These are phyloP conservation scores for Harpalus rubripes DNA, from an alignment of 2,888 invertebrate species.

Conservation along the genomic window DNA sequence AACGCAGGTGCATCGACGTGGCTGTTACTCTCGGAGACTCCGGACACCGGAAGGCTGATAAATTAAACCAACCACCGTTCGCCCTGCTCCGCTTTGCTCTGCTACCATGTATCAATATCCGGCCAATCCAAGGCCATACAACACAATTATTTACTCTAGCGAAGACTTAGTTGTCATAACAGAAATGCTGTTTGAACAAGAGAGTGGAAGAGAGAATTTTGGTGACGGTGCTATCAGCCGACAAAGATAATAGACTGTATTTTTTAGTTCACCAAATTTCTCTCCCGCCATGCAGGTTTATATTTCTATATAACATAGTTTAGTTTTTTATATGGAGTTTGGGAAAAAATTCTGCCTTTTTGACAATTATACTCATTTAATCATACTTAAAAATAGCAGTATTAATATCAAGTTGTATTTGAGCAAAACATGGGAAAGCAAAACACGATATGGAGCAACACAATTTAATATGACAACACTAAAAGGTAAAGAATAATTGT, in stretches of 20 bases:
- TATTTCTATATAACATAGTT: too few relatives aligned
- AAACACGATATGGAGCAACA: too few relatives aligned
- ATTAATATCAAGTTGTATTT: too few relatives aligned
- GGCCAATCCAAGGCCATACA: conserved; percentile 2
- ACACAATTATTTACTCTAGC: neutral
- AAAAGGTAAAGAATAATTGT: too few relatives aligned
- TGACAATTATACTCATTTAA: too few relatives aligned
- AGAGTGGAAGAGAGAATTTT: conserved; percentile 70
- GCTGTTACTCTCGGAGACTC: conserved; percentile 71
- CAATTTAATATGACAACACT: too few relatives aligned
- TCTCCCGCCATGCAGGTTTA: too few relatives aligned
- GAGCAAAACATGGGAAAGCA: too few relatives aligned
- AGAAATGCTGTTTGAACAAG: neutral
- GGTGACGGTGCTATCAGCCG: conserved; percentile 68
- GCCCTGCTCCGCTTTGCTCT: neutral
- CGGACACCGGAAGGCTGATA: conserved; percentile 49
- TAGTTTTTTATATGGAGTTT: too few relatives aligned
- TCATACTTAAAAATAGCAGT: too few relatives aligned
- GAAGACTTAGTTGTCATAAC: conserved; percentile 71
- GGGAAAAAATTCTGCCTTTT: too few relatives aligned
- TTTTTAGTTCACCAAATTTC: conserved; percentile 62
- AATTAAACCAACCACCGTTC: conserved; percentile 43
- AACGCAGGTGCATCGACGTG: conserved; percentile 74
- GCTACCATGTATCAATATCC: conserved; percentile 47
- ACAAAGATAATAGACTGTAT: conserved; percentile 70